Base-by-base conservation (phyloP, 2,797 vertebrate genomes). In the Prionace glauca region DNA sequence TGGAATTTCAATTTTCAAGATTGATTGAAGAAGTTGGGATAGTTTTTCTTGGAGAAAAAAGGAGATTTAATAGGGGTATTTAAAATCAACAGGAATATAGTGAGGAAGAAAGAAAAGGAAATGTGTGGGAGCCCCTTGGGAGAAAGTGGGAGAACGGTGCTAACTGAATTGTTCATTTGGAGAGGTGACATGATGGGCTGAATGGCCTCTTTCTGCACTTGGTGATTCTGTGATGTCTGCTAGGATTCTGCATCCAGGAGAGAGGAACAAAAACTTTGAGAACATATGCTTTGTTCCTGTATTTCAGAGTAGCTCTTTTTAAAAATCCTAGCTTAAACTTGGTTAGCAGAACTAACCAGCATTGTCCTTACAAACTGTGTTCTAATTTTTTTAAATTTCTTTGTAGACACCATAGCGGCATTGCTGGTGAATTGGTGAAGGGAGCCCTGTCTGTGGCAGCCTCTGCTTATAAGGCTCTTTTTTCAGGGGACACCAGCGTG, bases 381-480 rank as follows among this genome's bases (percentile, higher is more conserved):
- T 96, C 95, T 94, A 1, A 96, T 97, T 97, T 74, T 74, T 96
- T 60, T 3, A 5, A 29, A 56, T 97, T 97, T 84, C 96, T 18
- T 77, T 74, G 71, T 77, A 95, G 97, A 67, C 97, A 97, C 0
- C 97, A 97, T 86, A 97, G 96, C 56, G 98, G 99, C 97, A 98
- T 99, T 97, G 99, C 99, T 69, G 99, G 99, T 96, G 99, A 99
- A 36, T 97, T 99, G 0, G 97, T 99, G 96, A 99, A 99, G 96
- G 99, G 99, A 96, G 99, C 99, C 56, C 97, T 99, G 92, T 99
- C 99, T 60, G 99, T 99, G 96, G 99, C 99, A 95, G 98, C 99
- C 71, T 99, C 99, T 81, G 99, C 99, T 67, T 99, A 99, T 96
- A 99, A 99, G 97, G 99, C 99, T 94, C 98, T 99, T 18, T 99